Evolutionary conservation across 1,140 invertebrate species (phyloP).

Genomic region (Dufourea novaeangliae): DNA sequence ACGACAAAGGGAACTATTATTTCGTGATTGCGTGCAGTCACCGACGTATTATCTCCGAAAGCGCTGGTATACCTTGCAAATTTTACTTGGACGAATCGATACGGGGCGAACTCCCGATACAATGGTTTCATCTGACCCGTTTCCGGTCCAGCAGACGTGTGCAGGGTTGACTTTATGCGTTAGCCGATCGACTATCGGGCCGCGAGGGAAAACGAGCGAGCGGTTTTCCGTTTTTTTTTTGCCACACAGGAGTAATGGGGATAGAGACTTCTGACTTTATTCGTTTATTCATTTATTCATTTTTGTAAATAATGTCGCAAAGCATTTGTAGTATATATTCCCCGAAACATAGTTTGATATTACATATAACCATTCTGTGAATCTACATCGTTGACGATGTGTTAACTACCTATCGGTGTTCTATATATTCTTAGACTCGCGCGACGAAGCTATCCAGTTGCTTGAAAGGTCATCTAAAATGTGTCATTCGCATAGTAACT

Average conservation of each 20-base stretch:
- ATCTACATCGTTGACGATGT: not conserved
- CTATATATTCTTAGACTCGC: not conserved
- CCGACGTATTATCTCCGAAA: not conserved
- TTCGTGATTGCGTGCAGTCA: not conserved
- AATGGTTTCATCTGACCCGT: constrained; percentile 47
- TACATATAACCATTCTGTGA: too few species aligned
- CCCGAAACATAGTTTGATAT: too few species aligned
- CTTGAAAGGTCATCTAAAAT: not conserved
- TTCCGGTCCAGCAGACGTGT: constrained; percentile 48
- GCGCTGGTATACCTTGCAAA: not conserved
- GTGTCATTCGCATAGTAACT: not conserved
- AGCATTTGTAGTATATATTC: too few species aligned
- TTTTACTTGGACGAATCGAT: constrained; percentile 42
- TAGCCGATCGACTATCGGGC: not conserved
- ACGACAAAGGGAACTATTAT: not conserved
- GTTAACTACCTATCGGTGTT: not conserved
- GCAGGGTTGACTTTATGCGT: not conserved
- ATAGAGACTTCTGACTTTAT: not conserved
- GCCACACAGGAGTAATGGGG: too few species aligned
- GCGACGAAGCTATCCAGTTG: not conserved
- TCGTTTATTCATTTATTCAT: constrained; percentile 2
- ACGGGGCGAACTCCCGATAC: constrained; percentile 20
- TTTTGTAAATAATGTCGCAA: too few species aligned
- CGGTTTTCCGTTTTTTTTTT: not conserved
- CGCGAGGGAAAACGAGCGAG: constrained; percentile 11